Conservation (phyloP, 2,797 vertebrate genomes). For the Pyrocephalus nanus region DNA sequence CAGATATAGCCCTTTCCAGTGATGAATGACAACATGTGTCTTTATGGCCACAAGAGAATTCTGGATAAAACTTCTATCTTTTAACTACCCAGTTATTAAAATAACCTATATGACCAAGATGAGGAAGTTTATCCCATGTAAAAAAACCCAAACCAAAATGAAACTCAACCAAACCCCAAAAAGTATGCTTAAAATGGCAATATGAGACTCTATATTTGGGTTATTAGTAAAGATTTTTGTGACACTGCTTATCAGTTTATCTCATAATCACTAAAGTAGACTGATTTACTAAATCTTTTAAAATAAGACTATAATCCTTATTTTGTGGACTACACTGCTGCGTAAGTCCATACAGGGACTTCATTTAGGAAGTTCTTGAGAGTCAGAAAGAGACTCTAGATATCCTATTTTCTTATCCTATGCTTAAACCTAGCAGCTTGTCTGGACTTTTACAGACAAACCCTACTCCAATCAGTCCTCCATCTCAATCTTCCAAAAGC, state of each 20-base stretch:
- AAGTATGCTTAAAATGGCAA: not conserved
- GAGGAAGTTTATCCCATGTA: not conserved
- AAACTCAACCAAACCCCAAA: not conserved
- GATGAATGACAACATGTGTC: not conserved
- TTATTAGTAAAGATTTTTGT: not conserved
- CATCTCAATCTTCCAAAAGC: not conserved
- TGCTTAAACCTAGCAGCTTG: not conserved
- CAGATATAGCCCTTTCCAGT: not conserved
- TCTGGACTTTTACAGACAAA: not conserved
- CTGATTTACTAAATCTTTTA: not conserved
- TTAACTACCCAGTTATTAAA: not conserved
- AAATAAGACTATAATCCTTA: not conserved
- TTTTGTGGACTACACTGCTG: not conserved
- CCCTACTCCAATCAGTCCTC: not conserved
- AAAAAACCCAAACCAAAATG: not conserved
- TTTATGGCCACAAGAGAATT: not conserved
- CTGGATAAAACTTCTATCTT: not conserved
- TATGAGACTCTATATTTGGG: not conserved
- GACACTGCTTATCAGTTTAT: not conserved
- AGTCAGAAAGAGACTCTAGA: not conserved
- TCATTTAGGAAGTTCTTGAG: not conserved
- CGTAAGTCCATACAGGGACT: not conserved
- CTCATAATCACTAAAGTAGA: not conserved
- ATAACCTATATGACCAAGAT: not conserved
- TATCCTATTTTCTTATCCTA: not conserved